phyloP scores from a whole-genome alignment of 2,113 vertebrate species.

The Bambusicola thoracicus region DNA sequence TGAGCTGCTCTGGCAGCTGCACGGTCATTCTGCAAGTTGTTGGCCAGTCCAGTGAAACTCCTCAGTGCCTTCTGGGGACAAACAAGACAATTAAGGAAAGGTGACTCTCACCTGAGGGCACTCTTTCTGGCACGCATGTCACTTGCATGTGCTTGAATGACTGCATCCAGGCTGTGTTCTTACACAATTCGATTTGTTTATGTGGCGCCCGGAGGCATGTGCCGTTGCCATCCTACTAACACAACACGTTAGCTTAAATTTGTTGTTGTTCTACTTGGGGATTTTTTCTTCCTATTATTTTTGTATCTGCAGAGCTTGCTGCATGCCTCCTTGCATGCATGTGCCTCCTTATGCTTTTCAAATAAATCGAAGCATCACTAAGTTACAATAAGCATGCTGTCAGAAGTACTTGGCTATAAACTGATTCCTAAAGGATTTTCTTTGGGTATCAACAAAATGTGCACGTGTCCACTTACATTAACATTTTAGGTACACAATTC shows the following conservation, averaged over 20 bases:
- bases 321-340: not conserved
- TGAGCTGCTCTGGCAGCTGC: too few species aligned
- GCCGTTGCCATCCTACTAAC: not conserved
- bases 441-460: not conserved
- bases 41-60: not conserved
- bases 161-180: not conserved
- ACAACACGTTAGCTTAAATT: accelerated
- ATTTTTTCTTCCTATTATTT: not conserved
- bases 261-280: not conserved
- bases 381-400: not conserved
- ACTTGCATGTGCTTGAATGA: not conserved
- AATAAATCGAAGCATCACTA: not conserved
- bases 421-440: not conserved
- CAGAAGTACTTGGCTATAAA: not conserved
- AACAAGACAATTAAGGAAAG: accelerated
- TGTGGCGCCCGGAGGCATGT: accelerated
- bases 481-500: not conserved
- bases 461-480: not conserved
- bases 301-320: not conserved
- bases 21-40: not conserved
- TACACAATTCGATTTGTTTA: not conserved
- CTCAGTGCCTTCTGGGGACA: not conserved
- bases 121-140: accelerated
- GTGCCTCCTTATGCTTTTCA: not conserved
- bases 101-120: not conserved